These are phyloP conservation scores for Leuctra nigra DNA, from an alignment of 2,888 invertebrate genomes.

Conservation along the genomic window DNA sequence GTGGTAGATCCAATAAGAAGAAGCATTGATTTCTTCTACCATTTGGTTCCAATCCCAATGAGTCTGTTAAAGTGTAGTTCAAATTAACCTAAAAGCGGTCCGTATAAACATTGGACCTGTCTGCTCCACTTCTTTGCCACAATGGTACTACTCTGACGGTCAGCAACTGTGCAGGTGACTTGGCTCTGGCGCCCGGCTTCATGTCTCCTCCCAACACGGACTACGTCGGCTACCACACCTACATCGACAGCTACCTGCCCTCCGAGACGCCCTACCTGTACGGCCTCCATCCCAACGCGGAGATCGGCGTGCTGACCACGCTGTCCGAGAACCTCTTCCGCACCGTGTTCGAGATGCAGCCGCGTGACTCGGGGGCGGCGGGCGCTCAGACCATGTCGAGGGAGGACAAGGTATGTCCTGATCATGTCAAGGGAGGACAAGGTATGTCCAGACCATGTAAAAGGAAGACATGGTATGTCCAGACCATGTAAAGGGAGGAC, in stretches of 20 bases:
- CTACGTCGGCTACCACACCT: constrained; percentile 77
- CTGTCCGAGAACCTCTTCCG: constrained; percentile 79
- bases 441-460: too few species aligned
- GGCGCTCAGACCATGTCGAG: constrained; percentile 62
- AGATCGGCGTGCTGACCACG: constrained; percentile 86
- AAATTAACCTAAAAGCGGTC: too few species aligned
- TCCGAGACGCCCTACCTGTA: constrained; percentile 85
- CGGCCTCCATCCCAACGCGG: constrained; percentile 90
- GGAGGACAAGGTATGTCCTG: constrained; percentile 64
- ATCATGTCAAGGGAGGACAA: too few species aligned
- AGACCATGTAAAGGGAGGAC: too few species aligned
- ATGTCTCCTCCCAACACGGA: constrained; percentile 82
- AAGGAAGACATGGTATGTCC: too few species aligned
- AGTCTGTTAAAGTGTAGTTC: too few species aligned
- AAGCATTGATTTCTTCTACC: too few species aligned
- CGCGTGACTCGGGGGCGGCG: constrained; percentile 69
- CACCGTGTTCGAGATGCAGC: constrained; percentile 84
- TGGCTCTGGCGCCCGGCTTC: constrained; percentile 75
- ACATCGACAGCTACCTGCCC: constrained; percentile 81
- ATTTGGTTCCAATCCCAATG: too few species aligned
- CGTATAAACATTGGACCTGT: too few species aligned
- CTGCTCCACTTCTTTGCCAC: too few species aligned
- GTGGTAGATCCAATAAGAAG: too few species aligned
- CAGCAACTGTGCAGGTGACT: constrained; percentile 51
- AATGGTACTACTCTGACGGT: too few species aligned